These are phyloP conservation scores for Digitonthophagus gazella DNA, from an alignment of 2,888 invertebrate species.

Conservation along the genomic window DNA sequence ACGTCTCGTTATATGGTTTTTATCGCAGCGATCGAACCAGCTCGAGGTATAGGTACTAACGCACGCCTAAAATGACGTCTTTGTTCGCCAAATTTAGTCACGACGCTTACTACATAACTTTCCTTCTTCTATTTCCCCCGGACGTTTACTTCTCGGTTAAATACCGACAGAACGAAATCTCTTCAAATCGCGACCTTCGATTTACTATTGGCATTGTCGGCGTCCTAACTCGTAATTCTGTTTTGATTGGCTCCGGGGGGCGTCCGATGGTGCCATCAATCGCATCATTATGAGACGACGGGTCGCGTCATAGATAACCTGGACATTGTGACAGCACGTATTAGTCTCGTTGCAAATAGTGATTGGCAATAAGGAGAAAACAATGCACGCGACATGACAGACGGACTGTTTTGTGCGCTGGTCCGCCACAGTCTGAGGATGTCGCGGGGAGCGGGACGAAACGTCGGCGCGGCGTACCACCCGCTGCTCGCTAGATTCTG, in stretches of 20 bases:
- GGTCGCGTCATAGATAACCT: slow-evolving; percentile 22
- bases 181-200: neutral
- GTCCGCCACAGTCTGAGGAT: slow-evolving; percentile 8
- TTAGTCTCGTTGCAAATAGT: slow-evolving; percentile 29
- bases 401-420: slow-evolving; percentile 22
- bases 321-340: slow-evolving; percentile 28
- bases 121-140: neutral
- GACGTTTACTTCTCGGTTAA: neutral
- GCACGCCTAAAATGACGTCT: neutral
- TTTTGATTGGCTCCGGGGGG: slow-evolving; percentile 24
- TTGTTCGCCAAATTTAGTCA: neutral
- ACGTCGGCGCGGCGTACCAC: slow-evolving; percentile 33
- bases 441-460: slow-evolving; percentile 23
- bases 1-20: neutral
- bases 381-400: slow-evolving; percentile 28
- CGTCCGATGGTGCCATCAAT: slow-evolving; percentile 23
- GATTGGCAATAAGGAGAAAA: slow-evolving; percentile 28
- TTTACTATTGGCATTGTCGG: neutral
- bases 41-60: neutral
- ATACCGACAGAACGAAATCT: neutral
- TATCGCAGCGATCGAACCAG: neutral
- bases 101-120: neutral
- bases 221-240: slow-evolving; percentile 21
- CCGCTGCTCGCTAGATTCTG: slow-evolving; percentile 37
- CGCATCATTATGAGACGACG: slow-evolving; percentile 17